Evolutionary conservation across 1,140 invertebrate genomes (phyloP).

Genomic region (Palaemon carinicauda): DNA sequence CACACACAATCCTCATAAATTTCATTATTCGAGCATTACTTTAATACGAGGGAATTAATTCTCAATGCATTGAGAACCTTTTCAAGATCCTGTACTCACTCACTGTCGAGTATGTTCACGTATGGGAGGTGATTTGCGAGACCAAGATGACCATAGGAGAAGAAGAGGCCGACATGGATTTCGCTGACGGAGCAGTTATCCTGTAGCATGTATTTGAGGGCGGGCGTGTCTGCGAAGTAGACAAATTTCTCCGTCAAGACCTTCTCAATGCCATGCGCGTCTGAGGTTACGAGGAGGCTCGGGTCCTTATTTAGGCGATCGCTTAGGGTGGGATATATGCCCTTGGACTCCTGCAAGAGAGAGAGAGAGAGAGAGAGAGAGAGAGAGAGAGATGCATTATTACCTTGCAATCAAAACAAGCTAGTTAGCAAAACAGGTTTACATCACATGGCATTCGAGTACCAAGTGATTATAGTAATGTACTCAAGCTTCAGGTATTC

Average conservation of each 20-base stretch:
- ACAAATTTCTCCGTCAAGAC: neutral
- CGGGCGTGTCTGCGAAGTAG: constrained; percentile 10
- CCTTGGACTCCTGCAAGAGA: neutral
- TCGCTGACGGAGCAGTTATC: constrained; percentile 26
- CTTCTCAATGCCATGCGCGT: neutral
- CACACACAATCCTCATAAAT: neutral
- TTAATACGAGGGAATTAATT: neutral
- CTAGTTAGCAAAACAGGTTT: no score
- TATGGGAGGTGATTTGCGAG: constrained; percentile 26
- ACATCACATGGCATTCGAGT: no score
- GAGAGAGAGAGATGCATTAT: neutral
- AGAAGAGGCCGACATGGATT: constrained; percentile 11
- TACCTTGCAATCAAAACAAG: no score
- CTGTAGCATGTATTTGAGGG: neutral
- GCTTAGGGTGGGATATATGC: neutral
- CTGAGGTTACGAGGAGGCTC: neutral
- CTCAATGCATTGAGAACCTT: neutral
- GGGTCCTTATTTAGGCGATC: neutral
- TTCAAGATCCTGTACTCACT: neutral
- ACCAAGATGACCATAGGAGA: neutral
- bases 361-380: neutral
- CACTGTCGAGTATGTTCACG: constrained; percentile 3
- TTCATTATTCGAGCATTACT: neutral
- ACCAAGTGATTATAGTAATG: no score
- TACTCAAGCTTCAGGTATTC: no score